Conservation (phyloP, 2,113 vertebrate species). For the Macheiramphus alcinus region DNA sequence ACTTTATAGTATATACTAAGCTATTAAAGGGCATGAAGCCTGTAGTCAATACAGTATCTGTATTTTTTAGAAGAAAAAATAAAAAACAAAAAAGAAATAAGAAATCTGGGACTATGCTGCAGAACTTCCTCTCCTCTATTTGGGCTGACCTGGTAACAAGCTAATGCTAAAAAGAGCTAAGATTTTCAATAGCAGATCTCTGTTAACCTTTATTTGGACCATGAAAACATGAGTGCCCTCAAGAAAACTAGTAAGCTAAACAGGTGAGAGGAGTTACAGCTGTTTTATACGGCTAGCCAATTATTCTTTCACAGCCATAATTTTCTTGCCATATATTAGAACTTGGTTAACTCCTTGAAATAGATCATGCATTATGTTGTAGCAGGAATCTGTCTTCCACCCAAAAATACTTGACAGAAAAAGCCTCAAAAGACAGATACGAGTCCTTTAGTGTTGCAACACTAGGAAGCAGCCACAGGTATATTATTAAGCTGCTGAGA, state of each 20-base stretch:
- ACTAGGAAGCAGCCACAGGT: not conserved
- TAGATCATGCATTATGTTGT: not conserved
- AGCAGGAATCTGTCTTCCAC: not conserved
- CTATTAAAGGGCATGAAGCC: not conserved
- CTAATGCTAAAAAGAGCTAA: not conserved
- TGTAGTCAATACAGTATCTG: not conserved
- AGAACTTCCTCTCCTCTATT: not conserved
- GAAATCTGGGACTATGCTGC: not conserved
- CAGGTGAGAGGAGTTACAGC: not conserved
- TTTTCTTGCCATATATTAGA: not conserved
- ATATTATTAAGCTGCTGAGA: not conserved
- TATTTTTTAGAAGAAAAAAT: not conserved
- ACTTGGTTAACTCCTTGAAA: not conserved
- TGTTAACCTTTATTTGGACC: not conserved
- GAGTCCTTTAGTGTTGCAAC: not conserved
- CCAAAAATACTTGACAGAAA: not conserved
- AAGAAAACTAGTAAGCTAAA: constrained; percentile 16
- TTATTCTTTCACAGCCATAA: not conserved
- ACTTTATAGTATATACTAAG: not conserved
- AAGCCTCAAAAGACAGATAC: not conserved
- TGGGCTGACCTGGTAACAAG: not conserved
- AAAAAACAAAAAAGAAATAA: not conserved
- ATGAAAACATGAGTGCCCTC: not conserved
- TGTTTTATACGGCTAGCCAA: not conserved
- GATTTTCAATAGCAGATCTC: not conserved